Evolutionary conservation across 2,113 vertebrate species (phyloP).

Genomic region (Sialia sialis): DNA sequence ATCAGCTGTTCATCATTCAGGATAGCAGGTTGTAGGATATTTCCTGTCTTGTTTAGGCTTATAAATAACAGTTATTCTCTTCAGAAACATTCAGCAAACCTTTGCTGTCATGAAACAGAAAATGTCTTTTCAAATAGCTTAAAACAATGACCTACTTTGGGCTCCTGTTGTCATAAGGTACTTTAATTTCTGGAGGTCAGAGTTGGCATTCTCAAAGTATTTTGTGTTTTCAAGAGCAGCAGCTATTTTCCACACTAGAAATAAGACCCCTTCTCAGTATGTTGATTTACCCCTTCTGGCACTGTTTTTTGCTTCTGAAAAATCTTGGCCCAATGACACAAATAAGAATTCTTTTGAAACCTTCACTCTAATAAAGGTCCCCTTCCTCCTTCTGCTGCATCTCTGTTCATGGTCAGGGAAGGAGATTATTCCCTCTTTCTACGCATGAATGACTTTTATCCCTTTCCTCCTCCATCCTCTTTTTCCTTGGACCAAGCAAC

Average conservation of each 20-base stretch:
- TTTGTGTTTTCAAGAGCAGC: neutral
- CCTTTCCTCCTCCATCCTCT: neutral
- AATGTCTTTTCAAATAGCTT: neutral
- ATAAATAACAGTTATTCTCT: neutral
- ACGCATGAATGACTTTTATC: neutral
- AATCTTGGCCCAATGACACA: neutral
- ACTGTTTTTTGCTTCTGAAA: neutral
- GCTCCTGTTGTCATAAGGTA: neutral
- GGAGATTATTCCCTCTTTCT: neutral
- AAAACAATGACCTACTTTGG: neutral
- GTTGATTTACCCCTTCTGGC: accelerated
- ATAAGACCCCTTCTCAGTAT: neutral
- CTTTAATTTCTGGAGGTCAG: neutral
- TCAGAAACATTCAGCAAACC: neutral
- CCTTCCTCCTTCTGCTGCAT: neutral
- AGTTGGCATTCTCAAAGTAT: neutral
- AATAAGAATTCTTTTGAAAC: neutral
- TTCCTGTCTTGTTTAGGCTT: neutral
- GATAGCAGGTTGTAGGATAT: neutral
- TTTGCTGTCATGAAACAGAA: neutral
- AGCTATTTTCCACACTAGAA: neutral
- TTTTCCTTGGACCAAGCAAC: neutral
- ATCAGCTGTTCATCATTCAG: neutral
- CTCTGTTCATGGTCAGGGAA: neutral
- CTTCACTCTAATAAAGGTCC: neutral